Evolutionary conservation across 2,888 invertebrate species (phyloP), one percentile per base, ranked within the genome.

Genomic region (Mystacides longicornis): DNA sequence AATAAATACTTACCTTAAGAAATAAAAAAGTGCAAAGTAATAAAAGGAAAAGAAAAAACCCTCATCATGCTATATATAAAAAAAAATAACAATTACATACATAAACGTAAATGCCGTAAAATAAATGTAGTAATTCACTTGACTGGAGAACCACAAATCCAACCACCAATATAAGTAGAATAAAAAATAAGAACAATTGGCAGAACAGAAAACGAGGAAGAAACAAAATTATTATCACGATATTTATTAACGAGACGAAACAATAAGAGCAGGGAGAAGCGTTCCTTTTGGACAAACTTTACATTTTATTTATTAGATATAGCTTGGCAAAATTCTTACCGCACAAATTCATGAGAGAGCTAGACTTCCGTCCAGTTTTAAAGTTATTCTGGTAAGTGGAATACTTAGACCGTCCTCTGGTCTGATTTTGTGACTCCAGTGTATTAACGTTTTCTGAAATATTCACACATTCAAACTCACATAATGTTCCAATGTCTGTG

Each of bases 261-360:
- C 55, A 54, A 60, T 62, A 63, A 62, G 47, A 60, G 57, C 57
- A 51, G 55, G 52, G 52, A 51, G 49, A 60, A 60, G 60, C 58
- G 46, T 58, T 50, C 48, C 43, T 56, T n/a, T 14, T 37, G 62
- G 62, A 56, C 62, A 58, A 57, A 60, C 60, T 64, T 61, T 27
- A 27, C 27, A 14, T n/a, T n/a, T n/a, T 37, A 37, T 37, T 37
- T 7, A 3, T 7, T 37, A 7, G 7, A 7, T 37, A 16, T 37
- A 37, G 14, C n/a, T 37, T 56, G 57, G 60, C 66, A 75, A 59
- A 67, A 75, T 74, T 83, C 91, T 92, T 91, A 92, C 92, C 91
- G 85, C 90, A 90, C 83, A 92, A 83, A 85, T 92, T 92, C 90
- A 92, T 90, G 81, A 92, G 86, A 76, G 91, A 92, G 86, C 89